These are phyloP conservation scores for Dromococcyx pavoninus DNA, from an alignment of 2,797 vertebrate species.

Conservation along the genomic window DNA sequence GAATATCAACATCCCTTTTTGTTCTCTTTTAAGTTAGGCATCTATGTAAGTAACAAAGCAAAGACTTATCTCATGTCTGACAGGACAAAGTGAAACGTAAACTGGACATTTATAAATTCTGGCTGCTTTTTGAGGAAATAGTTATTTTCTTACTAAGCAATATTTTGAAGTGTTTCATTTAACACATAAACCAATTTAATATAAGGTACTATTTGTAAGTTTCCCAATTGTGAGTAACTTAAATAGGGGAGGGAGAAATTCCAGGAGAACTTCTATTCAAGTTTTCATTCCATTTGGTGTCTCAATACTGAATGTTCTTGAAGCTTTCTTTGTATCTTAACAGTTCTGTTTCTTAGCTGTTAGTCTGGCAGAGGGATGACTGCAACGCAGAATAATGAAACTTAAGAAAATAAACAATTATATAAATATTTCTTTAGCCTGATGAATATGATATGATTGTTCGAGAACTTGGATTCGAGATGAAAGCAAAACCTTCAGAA, in stretches of 20 bases:
- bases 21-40: neutral
- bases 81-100: neutral
- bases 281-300: neutral
- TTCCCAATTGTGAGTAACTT: neutral
- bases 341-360: neutral
- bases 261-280: neutral
- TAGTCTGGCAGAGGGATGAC: constrained; percentile 6
- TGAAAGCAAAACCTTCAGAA: constrained; percentile 94
- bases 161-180: neutral
- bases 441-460: constrained; percentile 93
- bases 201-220: neutral
- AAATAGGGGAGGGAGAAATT: neutral
- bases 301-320: neutral
- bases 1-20: neutral
- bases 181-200: neutral
- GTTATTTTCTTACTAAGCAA: neutral
- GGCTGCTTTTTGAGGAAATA: neutral
- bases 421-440: constrained; percentile 74
- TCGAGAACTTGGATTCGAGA: constrained; percentile 94
- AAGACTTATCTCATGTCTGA: neutral
- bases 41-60: neutral
- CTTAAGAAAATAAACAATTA: constrained; percentile 26
- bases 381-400: constrained; percentile 13
- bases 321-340: neutral
- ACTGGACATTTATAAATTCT: neutral